phyloP scores from a whole-genome alignment of 1,140 invertebrate species.

The Chrysoperla carnea region DNA sequence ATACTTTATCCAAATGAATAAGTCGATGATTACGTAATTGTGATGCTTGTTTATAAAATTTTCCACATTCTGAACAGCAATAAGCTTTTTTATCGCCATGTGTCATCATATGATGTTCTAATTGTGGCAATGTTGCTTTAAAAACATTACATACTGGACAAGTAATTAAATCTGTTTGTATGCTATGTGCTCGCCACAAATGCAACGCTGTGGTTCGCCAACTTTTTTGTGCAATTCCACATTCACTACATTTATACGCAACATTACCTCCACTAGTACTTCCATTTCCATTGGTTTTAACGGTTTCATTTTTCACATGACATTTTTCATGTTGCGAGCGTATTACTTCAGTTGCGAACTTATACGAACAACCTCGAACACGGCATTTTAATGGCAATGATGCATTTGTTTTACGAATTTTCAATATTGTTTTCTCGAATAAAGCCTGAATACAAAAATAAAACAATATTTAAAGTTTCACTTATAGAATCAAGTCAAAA shows the following conservation, averaged over 20 bases:
- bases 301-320: constrained; percentile 22
- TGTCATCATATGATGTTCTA: constrained; percentile 31
- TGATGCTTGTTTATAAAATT: constrained; percentile 41
- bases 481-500: constrained; percentile 1
- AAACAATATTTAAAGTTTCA: constrained; percentile 4
- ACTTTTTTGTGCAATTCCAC: constrained; percentile 27
- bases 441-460: too few relatives aligned
- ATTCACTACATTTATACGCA: constrained; percentile 30
- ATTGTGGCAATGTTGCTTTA: constrained; percentile 27
- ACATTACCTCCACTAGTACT: constrained; percentile 5
- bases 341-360: constrained; percentile 27
- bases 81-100: constrained; percentile 38
- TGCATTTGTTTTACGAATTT: too few relatives aligned
- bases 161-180: constrained; percentile 42
- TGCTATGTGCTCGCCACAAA: constrained; percentile 45
- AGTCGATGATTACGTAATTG: constrained; percentile 42
- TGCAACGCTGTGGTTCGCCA: constrained; percentile 46
- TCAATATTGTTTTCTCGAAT: too few relatives aligned
- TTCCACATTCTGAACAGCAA: constrained; percentile 37
- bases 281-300: not conserved
- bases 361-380: constrained; percentile 27
- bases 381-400: constrained; percentile 21
- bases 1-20: constrained; percentile 30
- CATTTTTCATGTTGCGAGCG: constrained; percentile 28
- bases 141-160: constrained; percentile 41